phyloP scores from a whole-genome alignment of 1,140 invertebrate genomes.

The Gonioctena quinquepunctata region DNA sequence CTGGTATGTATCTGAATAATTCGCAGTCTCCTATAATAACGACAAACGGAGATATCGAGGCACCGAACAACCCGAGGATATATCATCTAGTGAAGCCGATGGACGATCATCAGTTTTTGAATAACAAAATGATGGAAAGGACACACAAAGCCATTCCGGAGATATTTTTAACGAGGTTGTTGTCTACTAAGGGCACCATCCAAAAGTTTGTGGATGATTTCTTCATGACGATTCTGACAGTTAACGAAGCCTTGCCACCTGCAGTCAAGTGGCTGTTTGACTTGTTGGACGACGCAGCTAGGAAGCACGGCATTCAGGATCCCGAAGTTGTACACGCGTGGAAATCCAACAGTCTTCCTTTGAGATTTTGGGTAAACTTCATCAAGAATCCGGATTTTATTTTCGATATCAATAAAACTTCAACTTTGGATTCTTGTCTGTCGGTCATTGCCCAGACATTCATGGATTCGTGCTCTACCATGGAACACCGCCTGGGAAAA shows the following conservation, averaged over 20 bases:
- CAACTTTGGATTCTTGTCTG: constrained; percentile 88
- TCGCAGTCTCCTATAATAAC: constrained; percentile 76
- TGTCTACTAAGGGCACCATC: constrained; percentile 94
- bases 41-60: constrained; percentile 75
- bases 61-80: constrained; percentile 69
- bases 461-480: constrained; percentile 92
- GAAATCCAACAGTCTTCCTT: constrained; percentile 93
- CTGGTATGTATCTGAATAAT: constrained; percentile 75
- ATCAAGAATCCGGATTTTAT: constrained; percentile 97
- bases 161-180: constrained; percentile 88
- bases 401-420: constrained; percentile 93
- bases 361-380: constrained; percentile 96
- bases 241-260: constrained; percentile 86
- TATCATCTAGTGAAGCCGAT: constrained; percentile 86
- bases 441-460: constrained; percentile 95
- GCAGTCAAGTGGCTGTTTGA: constrained; percentile 96
- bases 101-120: constrained; percentile 69
- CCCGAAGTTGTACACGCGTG: constrained; percentile 92
- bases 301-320: constrained; percentile 80
- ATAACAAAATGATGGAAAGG: constrained; percentile 69
- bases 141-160: constrained; percentile 93
- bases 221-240: constrained; percentile 84
- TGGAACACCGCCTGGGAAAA: constrained; percentile 86
- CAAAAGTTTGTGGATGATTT: constrained; percentile 98
- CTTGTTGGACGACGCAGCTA: constrained; percentile 88